Percentiles rank a stretch among this genome's conserved stretches.
Evolutionary conservation across 2,888 invertebrate species (phyloP).

Genomic region (Pandemis heparana): DNA sequence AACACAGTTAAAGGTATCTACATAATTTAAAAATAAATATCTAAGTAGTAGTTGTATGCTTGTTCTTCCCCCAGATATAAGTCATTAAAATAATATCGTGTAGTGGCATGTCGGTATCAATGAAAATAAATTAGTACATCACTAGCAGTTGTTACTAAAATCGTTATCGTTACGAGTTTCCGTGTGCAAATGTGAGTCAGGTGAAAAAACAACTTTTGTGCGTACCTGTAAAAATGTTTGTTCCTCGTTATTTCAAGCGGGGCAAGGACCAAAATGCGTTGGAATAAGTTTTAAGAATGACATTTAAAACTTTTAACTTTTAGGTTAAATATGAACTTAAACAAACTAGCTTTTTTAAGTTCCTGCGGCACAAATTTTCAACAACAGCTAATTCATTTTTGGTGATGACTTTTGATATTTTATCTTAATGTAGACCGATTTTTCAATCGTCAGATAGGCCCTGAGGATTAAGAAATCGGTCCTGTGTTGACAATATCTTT

Average conservation of each 20-base stretch:
- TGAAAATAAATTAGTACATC: slow-evolving; percentile 49
- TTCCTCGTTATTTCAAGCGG: background rate
- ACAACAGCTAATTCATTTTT: background rate
- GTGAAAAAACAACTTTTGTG: slow-evolving; percentile 46
- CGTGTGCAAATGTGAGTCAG: slow-evolving; percentile 56
- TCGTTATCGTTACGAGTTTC: slow-evolving; percentile 67
- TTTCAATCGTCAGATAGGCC: no score
- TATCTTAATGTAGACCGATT: no score
- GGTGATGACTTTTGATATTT: background rate
- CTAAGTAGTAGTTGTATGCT: no score
- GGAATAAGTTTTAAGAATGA: slow-evolving; percentile 13
- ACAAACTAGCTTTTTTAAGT: slow-evolving; percentile 38
- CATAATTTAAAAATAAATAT: no score
- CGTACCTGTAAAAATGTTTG: slow-evolving; percentile 9
- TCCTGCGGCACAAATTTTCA: slow-evolving; percentile 12
- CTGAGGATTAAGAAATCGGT: no score
- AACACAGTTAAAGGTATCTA: no score
- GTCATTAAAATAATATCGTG: no score
- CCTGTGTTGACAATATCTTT: no score
- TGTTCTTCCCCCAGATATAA: no score
- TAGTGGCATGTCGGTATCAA: slow-evolving; percentile 25
- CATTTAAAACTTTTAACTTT: slow-evolving; percentile 25
- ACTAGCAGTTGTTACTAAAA: slow-evolving; percentile 54
- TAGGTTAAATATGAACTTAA: slow-evolving; percentile 35
- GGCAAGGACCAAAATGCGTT: slow-evolving; percentile 24